These are phyloP conservation scores for Lithobius niger DNA, from an alignment of 1,140 invertebrate species.

Conservation along the genomic window DNA sequence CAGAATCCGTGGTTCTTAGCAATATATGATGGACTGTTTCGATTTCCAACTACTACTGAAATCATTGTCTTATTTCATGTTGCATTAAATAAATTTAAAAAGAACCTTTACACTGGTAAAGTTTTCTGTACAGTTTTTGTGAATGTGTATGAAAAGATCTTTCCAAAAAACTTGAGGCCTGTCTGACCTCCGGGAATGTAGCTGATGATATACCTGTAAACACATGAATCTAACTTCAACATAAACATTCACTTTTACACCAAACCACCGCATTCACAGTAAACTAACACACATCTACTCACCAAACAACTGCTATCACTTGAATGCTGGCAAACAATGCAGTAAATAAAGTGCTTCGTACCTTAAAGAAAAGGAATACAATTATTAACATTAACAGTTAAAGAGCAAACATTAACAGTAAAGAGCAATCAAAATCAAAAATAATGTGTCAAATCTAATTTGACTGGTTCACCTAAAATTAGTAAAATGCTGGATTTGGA, in stretches of 20 bases:
- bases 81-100: too few species aligned
- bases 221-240: conserved; percentile 2
- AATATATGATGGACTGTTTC: too few species aligned
- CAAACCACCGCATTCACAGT: background rate
- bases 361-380: conserved; percentile 10
- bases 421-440: too few species aligned
- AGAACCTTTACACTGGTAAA: conserved; percentile 6
- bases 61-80: too few species aligned
- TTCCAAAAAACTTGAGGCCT: conserved; percentile 77
- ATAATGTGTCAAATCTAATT: too few species aligned
- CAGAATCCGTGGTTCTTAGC: too few species aligned
- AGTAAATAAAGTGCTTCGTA: conserved; percentile 71
- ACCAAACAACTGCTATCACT: conserved; percentile 74
- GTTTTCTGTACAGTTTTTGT: conserved; percentile 27
- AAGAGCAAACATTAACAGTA: too few species aligned
- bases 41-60: too few species aligned
- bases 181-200: conserved; percentile 83
- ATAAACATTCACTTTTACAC: background rate
- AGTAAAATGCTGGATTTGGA: too few species aligned
- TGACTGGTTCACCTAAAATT: too few species aligned
- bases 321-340: conserved; percentile 73
- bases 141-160: conserved; percentile 53
- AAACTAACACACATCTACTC: conserved; percentile 15
- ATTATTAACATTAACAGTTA: background rate
- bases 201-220: conserved; percentile 54